A percentile compares a stretch with the other conserved stretches of the same genome.
phyloP scores from a whole-genome alignment of 2,888 invertebrate genomes.

The Pandemis heparana region DNA sequence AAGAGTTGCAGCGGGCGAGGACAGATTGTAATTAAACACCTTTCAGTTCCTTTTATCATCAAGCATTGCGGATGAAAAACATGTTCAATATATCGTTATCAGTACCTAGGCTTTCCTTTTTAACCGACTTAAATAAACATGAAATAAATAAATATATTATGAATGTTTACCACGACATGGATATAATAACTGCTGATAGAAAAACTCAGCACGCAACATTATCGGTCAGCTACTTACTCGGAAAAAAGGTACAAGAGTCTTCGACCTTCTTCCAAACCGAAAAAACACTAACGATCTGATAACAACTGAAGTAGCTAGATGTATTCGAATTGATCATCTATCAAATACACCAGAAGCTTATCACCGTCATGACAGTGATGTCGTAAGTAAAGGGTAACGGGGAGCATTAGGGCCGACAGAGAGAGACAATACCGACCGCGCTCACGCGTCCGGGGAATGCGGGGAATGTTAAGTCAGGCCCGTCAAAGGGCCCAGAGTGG shows the following conservation, averaged over 20 bases:
- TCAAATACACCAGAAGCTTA: constrained; percentile 12
- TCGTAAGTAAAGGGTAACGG: constrained; percentile 24
- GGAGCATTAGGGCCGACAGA: constrained; percentile 53
- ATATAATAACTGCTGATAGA: no score
- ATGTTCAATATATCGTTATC: not conserved
- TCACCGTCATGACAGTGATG: constrained; percentile 48
- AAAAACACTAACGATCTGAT: not conserved
- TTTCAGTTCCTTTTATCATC: constrained; percentile 15
- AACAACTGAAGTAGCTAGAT: not conserved
- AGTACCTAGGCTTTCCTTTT: not conserved
- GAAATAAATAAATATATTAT: no score
- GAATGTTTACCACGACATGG: no score
- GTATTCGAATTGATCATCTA: not conserved
- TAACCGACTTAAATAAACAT: no score
- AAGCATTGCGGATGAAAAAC: not conserved
- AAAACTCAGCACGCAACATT: no score
- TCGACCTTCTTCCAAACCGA: not conserved
- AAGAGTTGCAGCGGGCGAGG: constrained; percentile 32
- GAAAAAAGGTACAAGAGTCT: no score
- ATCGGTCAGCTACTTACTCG: no score
- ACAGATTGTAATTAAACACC: constrained; percentile 26
- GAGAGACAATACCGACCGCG: constrained; percentile 54
- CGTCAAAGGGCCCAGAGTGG: constrained; percentile 76
- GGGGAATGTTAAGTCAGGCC: constrained; percentile 74
- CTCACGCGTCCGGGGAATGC: constrained; percentile 73